Percentiles rank a stretch among this genome's conserved stretches.
Conservation (phyloP, 2,888 invertebrate genomes). For the Platypus cylindrus region DNA sequence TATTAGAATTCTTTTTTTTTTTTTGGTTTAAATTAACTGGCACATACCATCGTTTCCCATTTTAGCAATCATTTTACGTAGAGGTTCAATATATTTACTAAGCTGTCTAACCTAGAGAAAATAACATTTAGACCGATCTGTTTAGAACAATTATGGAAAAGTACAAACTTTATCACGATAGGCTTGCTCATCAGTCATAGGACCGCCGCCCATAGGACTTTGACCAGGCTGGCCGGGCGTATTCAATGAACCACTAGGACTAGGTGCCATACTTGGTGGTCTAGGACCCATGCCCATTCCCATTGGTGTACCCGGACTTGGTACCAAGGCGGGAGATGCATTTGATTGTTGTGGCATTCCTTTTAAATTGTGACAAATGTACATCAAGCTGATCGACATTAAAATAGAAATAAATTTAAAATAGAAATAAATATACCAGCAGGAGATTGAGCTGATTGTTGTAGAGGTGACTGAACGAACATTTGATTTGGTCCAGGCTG, state of each 20-base stretch:
- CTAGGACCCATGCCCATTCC: slow-evolving; percentile 46
- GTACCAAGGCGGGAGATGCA: slow-evolving; percentile 54
- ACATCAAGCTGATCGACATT: background rate
- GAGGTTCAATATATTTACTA: slow-evolving; percentile 86
- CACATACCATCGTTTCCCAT: slow-evolving; percentile 69
- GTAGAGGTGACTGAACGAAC: slow-evolving; percentile 67
- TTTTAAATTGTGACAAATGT: slow-evolving; percentile 3
- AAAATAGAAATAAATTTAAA: background rate
- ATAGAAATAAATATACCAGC: slow-evolving; percentile 34
- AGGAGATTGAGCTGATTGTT: slow-evolving; percentile 61
- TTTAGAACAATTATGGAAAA: background rate
- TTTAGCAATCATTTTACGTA: slow-evolving; percentile 79
- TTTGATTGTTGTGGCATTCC: slow-evolving; percentile 33
- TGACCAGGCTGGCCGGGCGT: slow-evolving; percentile 46
- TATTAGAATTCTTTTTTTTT: too few species aligned
- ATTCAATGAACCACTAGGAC: slow-evolving; percentile 74
- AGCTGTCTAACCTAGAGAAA: slow-evolving; percentile 49
- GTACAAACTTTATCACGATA: slow-evolving; percentile 74
- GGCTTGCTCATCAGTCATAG: slow-evolving; percentile 69
- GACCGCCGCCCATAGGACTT: slow-evolving; percentile 49
- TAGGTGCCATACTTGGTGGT: slow-evolving; percentile 54
- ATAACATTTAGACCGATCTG: slow-evolving; percentile 1
- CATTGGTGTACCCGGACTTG: slow-evolving; percentile 55
- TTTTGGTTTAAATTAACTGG: background rate
- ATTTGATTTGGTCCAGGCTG: slow-evolving; percentile 64